Evolutionary conservation across 2,113 vertebrate species (phyloP), one percentile per base, ranked within the genome.

Genomic region (Tringa solitaria): DNA sequence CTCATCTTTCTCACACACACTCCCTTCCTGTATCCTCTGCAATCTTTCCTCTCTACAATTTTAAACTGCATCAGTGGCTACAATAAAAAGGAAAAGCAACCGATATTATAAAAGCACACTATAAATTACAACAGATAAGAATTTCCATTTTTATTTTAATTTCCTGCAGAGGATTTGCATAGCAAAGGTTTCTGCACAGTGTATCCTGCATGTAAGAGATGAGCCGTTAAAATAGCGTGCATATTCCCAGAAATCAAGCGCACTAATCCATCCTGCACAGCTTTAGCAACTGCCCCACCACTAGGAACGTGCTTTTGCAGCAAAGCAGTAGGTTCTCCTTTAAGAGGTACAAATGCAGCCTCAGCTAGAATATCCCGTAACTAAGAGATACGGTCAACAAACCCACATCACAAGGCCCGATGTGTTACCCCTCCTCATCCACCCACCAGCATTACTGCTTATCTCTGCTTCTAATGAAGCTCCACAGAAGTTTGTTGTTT

Each of bases 381-480:
- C 96, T 33, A 95, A 50, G 96, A 56, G 92, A 95, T 64, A 1
- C 32, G 27, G 50, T 77, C 94, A 97, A 95, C 96, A 96, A 94
- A 97, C n/a, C 72, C 86, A 63, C 76, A 79, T 20, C 86, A 77
- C 60, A 81, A 26, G 54, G 75, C 61, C 65, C 9, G 11, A 9
- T 3, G 28, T 3, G 2, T 1, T 37, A 18, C 37, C 37, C 60
- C 15, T 48, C 92, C 75, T 85, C 12, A 1, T 9, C 65, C 67
- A 12, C 45, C 21, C 78, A 20, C 28, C 12, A 0, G 11, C 43
- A 2, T 2, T 26, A 16, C 20, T 27, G 54, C 87, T 56, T n/a
- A 64, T 10, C 84, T 13, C 8, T 17, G 35, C 85, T 59, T 28
- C 9, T 37, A 45, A 74, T 41, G 57, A 30, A 54, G 30, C 11